Base-by-base conservation (phyloP, 2,113 vertebrate species). In the Eclectus roratus region DNA sequence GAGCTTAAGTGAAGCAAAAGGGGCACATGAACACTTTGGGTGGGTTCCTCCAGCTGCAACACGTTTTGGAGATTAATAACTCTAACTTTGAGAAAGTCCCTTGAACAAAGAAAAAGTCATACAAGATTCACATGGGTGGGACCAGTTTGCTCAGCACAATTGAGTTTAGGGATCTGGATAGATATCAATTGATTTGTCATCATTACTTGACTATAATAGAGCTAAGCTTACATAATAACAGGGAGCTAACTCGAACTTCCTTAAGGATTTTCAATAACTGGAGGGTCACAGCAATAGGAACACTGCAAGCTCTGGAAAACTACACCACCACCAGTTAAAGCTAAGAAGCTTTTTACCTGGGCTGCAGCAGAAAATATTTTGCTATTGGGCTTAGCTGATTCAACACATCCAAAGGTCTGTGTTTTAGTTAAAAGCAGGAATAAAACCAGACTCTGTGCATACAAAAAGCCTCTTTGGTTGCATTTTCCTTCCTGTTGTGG, bases 21-120 rank as follows among this genome's bases (percentile, higher is more conserved):
- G 28, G 50, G 44, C 60, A 12, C 6, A 0, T 2, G 25, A 88
- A n/a, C 13, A 1, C 69, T 31, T 12, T 9, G 63, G 61, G 50
- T 43, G 60, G n/a, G 17, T 8, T 88, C 43, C 84, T 96, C 55
- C 93, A 91, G 84, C 93, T 85, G 80, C 80, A 70, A 8, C 0
- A 2, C 15, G 23, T 69, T 84, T 13, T 23, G 79, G 17, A 50
- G 70, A 85, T 78, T 44, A 91, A 74, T 77, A 83, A 2, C 82
- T 49, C 68, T 2, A 37, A 10, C 61, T 64, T 19, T 53, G 79
- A 83, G n/a, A 65, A 0, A 52, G 20, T 23, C 3, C 52, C 52
- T 10, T 11, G 33, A 85, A 77, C 74, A 86, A 70, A 83, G 80
- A 27, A 24, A 46, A 55, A 81, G 55, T 44, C 65, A 50, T 29